Conservation (phyloP, 2,888 invertebrate species). For the Caenorhabditis auriculariae region DNA sequence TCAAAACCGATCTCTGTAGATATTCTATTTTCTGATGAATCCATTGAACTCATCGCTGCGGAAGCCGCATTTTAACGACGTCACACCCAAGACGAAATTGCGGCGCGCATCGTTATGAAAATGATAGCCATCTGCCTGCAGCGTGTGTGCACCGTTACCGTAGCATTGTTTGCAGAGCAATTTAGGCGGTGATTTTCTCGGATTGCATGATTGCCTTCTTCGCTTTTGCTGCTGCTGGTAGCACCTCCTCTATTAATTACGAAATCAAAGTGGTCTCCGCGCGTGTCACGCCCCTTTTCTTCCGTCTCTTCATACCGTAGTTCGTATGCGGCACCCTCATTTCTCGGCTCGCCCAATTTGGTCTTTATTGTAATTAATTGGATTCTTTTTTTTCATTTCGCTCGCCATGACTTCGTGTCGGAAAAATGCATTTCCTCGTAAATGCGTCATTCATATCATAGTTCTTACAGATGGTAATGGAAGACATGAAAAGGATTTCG, state of each 20-base stretch:
- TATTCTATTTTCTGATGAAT: too few relatives aligned
- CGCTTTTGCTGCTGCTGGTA: slow-evolving; percentile 2
- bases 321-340: not conserved
- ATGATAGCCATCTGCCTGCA: not conserved
- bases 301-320: not conserved
- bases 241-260: slow-evolving; percentile 17
- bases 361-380: too few relatives aligned
- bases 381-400: not conserved
- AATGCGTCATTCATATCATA: not conserved
- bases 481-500: slow-evolving; percentile 21
- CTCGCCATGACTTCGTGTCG: not conserved
- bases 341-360: too few relatives aligned
- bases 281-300: not conserved
- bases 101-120: not conserved
- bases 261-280: slow-evolving; percentile 3
- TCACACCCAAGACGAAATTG: too few relatives aligned
- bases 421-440: not conserved
- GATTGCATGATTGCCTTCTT: slow-evolving; percentile 8
- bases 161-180: slow-evolving; percentile 18
- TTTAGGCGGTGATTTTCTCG: slow-evolving; percentile 15
- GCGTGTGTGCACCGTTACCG: slow-evolving; percentile 3
- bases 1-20: slow-evolving; percentile 1
- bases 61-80: not conserved
- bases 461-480: slow-evolving; percentile 28
- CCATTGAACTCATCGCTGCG: not conserved